These are phyloP conservation scores for Scaptomyza flava DNA, from an alignment of 2,888 invertebrate species.

Conservation along the genomic window DNA sequence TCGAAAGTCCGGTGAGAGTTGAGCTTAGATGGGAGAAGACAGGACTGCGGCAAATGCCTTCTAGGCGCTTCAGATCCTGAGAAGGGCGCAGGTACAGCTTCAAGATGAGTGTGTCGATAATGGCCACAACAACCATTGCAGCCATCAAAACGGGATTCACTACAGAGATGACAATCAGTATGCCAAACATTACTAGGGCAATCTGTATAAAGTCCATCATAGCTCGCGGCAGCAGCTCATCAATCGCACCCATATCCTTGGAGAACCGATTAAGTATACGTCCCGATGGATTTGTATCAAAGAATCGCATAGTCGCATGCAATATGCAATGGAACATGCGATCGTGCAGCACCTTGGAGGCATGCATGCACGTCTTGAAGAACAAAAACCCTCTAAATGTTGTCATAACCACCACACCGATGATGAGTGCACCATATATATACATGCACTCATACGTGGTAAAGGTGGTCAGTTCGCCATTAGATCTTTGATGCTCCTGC, in stretches of 20 bases:
- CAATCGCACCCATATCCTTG: constrained; percentile 89
- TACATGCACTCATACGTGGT: constrained; percentile 82
- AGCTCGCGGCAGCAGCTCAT: constrained; percentile 86
- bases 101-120: constrained; percentile 88
- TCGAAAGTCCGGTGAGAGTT: constrained; percentile 92
- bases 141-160: constrained; percentile 89
- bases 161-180: constrained; percentile 89
- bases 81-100: constrained; percentile 90
- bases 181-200: constrained; percentile 88
- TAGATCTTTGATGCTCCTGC: constrained; percentile 81
- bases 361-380: constrained; percentile 90
- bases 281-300: constrained; percentile 93
- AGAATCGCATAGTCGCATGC: constrained; percentile 92
- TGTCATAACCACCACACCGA: constrained; percentile 84
- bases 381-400: constrained; percentile 88
- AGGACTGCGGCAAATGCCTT: constrained; percentile 92
- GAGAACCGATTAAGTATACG: constrained; percentile 90
- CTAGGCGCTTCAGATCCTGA: constrained; percentile 90
- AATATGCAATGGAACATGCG: constrained; percentile 93
- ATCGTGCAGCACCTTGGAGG: constrained; percentile 91
- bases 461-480: constrained; percentile 75
- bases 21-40: constrained; percentile 96
- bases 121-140: constrained; percentile 88
- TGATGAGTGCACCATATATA: constrained; percentile 83
- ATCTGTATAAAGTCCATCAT: constrained; percentile 86